These are phyloP conservation scores for Phorcus lineatus DNA, from an alignment of 2,888 invertebrate genomes.

Conservation along the genomic window DNA sequence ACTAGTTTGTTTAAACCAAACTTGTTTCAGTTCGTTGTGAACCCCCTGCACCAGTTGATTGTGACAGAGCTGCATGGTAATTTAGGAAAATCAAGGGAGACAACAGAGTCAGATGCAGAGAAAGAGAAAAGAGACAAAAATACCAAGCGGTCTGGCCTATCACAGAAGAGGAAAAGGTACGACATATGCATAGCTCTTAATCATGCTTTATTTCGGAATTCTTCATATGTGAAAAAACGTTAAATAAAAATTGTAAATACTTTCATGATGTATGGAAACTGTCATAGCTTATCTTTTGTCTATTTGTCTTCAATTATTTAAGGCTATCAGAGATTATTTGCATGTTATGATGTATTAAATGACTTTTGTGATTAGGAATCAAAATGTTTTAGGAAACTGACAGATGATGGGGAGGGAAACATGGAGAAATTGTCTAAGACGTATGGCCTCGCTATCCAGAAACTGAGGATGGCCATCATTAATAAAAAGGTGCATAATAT, in stretches of 20 bases:
- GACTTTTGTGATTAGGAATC: too few species aligned
- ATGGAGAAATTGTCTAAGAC: neutral
- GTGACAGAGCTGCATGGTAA: conserved; percentile 22
- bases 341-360: too few species aligned
- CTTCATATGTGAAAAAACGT: too few species aligned
- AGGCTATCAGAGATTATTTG: too few species aligned
- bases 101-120: neutral
- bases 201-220: too few species aligned
- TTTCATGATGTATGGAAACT: too few species aligned
- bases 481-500: neutral
- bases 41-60: conserved; percentile 41
- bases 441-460: neutral
- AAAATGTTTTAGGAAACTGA: too few species aligned
- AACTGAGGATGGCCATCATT: neutral
- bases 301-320: too few species aligned
- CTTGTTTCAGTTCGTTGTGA: conserved; percentile 45
- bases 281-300: too few species aligned
- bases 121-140: neutral
- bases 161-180: conserved; percentile 43
- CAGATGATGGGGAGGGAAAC: conserved; percentile 19
- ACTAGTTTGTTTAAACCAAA: too few species aligned
- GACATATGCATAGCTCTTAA: neutral
- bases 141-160: conserved; percentile 7
- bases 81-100: neutral
- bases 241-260: too few species aligned